Evolutionary conservation across 1,140 invertebrate genomes (phyloP).

Genomic region (Protaetia brevitarsis): DNA sequence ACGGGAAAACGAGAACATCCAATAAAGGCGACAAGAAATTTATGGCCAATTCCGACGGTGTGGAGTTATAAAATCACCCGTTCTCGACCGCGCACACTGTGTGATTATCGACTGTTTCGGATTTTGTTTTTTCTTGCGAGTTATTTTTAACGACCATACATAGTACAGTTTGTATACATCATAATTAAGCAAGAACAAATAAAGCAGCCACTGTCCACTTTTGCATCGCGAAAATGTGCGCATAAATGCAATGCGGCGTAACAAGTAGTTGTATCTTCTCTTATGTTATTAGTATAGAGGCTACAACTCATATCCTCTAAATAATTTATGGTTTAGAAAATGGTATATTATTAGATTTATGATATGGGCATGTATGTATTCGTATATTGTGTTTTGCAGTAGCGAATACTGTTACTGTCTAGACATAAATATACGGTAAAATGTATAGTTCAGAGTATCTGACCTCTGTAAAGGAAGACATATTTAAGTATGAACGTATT

Average conservation of each 20-base stretch:
- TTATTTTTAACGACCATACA: not conserved
- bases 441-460: too few relatives aligned
- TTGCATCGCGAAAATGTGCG: not conserved
- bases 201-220: not conserved
- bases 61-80: slow-evolving; percentile 3
- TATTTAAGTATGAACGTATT: too few relatives aligned
- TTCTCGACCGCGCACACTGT: not conserved
- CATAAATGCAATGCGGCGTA: not conserved
- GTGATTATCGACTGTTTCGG: slow-evolving; percentile 11
- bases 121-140: slow-evolving; percentile 12
- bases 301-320: not conserved
- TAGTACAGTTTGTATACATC: not conserved
- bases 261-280: not conserved
- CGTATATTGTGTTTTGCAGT: not conserved
- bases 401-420: not conserved
- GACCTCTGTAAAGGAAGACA: too few relatives aligned
- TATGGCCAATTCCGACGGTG: not conserved
- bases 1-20: slow-evolving; percentile 5
- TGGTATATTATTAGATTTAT: not conserved
- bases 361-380: not conserved
- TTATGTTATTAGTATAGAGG: not conserved
- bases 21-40: slow-evolving; percentile 1
- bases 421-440: too few relatives aligned
- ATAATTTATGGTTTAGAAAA: not conserved
- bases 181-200: slow-evolving; percentile 6